Evolutionary conservation across 2,797 vertebrate genomes (phyloP).

Genomic region (Hylomyscus alleni): DNA sequence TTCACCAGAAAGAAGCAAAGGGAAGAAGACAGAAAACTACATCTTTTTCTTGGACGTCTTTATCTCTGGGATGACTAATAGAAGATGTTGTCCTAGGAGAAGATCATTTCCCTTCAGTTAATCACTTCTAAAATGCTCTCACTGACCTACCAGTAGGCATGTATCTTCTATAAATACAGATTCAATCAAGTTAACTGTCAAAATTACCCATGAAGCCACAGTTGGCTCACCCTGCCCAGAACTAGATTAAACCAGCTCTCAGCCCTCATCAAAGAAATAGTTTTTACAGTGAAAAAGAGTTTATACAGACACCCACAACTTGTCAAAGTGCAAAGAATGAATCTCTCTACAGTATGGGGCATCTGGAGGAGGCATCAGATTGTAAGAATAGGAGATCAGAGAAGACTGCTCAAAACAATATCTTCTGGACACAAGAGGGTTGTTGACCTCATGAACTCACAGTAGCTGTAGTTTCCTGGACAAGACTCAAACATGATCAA

Average conservation of each 20-base stretch:
- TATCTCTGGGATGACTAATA: neutral
- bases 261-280: neutral
- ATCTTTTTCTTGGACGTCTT: neutral
- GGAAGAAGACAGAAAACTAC: too few relatives aligned
- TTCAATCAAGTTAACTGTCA: neutral
- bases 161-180: neutral
- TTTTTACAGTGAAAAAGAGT: neutral
- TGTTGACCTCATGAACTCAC: neutral
- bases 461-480: neutral
- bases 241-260: neutral
- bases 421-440: neutral
- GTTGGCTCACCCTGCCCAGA: neutral
- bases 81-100: neutral
- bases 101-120: neutral
- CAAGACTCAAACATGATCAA: neutral
- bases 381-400: neutral
- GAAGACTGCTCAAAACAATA: neutral
- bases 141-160: neutral
- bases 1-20: too few relatives aligned
- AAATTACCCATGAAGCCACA: neutral
- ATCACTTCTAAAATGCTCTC: neutral
- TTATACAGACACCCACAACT: neutral
- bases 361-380: neutral
- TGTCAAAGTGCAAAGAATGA: neutral
- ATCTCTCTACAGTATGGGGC: neutral